Evolutionary conservation across 2,797 vertebrate species (phyloP), one percentile per base, ranked within the genome.

Genomic region (Falco berigora): DNA sequence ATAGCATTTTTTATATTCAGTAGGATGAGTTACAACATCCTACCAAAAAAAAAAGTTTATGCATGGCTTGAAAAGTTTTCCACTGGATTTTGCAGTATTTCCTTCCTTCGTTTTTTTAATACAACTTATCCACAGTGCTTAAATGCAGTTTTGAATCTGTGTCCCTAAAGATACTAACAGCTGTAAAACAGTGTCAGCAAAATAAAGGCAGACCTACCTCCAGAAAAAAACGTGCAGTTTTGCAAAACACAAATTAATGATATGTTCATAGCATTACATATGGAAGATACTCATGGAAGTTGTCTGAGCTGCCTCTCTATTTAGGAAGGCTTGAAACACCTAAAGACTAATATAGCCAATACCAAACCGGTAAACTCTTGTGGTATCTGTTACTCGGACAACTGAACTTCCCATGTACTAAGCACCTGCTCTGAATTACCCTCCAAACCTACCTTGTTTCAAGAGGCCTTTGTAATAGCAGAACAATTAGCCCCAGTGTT

Each of bases 401-500:
- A 42, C 24, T 66, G 59, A 94, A 36, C 40, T 58, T n/a, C n/a
- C 71, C 2, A 0, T 30, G 38, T 32, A 23, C 44, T 34, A 44
- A 87, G 49, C 78, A 93, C 90, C 88, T 95, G 66, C 75, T 68
- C 88, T 44, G 56, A 56, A 61, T 64, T 64, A 50, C 52, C 89
- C 69, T 93, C 50, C 88, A 86, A 58, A 86, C 61, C 40, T 32
- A 42, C 86, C 95, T 96, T 97, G 93, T 95, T 96, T 89, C 66
- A 86, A 59, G 92, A 86, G 89, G 50, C 47, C 92, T 93, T 86
- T 90, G 71, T 85, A 94, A 88, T 40, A 82, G 71, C 19, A 93
- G 72, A 96, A 94, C 93, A 96, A 95, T 97, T 95, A 93, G 71
- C 92, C 50, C 79, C 67, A 68, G 38, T 96, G 83, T 94, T 96